Percentiles rank a stretch among this genome's conserved stretches.
Conservation (phyloP, 1,140 invertebrate species). For the Lordiphosa clarofinis region DNA sequence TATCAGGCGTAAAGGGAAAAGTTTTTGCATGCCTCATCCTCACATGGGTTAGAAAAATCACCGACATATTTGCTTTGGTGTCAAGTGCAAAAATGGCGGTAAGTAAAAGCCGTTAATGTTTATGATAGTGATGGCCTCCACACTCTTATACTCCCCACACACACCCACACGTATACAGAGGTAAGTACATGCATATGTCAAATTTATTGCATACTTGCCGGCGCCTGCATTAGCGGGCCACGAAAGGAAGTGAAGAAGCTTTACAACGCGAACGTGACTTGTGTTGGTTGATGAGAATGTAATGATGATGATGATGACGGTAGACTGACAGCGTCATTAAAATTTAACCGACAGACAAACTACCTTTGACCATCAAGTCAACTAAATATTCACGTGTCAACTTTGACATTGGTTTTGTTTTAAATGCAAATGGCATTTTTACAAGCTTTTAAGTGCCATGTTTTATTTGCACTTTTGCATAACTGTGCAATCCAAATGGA, state of each 20-base stretch:
- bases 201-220: conserved; percentile 65
- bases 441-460: too few species aligned
- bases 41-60: conserved; percentile 27
- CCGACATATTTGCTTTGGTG: conserved; percentile 42
- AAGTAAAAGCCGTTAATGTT: conserved; percentile 70
- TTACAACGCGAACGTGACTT: conserved; percentile 39
- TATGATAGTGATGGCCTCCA: conserved; percentile 42
- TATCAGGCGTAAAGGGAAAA: conserved; percentile 19
- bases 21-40: conserved; percentile 24
- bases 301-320: conserved; percentile 24
- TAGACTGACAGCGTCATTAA: conserved; percentile 45
- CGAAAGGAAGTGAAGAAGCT: conserved; percentile 13
- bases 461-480: too few species aligned
- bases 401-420: too few species aligned
- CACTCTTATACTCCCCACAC: too few species aligned
- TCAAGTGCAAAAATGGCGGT: conserved; percentile 36
- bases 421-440: too few species aligned
- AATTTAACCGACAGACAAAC: conserved; percentile 22
- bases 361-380: too few species aligned
- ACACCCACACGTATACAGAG: too few species aligned
- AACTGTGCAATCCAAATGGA: too few species aligned
- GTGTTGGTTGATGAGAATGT: not conserved
- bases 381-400: too few species aligned
- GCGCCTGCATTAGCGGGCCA: conserved; percentile 43
- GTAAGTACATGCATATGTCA: conserved; percentile 23